Conservation (phyloP, 2,888 invertebrate species). For the Salpingus planirostris region DNA sequence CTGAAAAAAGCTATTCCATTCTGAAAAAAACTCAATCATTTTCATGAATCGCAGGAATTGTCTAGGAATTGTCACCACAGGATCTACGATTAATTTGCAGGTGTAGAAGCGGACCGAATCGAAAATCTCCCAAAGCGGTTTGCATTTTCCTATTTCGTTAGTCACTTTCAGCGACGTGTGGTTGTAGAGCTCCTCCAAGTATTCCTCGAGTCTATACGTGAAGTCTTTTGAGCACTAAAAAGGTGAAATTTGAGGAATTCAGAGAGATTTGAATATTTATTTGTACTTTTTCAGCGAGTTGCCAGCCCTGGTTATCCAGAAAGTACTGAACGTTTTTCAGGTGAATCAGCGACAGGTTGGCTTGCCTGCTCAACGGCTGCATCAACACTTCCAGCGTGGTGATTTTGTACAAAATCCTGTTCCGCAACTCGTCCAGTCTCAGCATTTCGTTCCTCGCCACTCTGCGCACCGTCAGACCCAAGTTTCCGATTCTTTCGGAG, state of each 20-base stretch:
- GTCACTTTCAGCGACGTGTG: conserved; percentile 56
- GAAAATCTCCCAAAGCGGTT: conserved; percentile 62
- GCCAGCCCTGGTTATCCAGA: conserved; percentile 61
- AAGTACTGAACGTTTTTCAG: conserved; percentile 70
- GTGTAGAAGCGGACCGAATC: conserved; percentile 53
- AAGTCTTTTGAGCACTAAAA: conserved; percentile 23
- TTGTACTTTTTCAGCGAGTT: conserved; percentile 58
- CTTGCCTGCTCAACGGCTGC: conserved; percentile 60
- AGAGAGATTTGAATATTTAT: background rate
- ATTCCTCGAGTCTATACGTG: conserved; percentile 24
- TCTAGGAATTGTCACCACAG: conserved; percentile 46
- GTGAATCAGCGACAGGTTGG: conserved; percentile 64
- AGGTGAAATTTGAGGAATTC: conserved; percentile 1
- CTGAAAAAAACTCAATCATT: conserved; percentile 25
- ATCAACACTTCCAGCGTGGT: conserved; percentile 67
- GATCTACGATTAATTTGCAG: conserved; percentile 56
- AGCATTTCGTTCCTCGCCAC: conserved; percentile 56
- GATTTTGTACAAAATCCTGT: conserved; percentile 65
- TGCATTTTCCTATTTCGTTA: conserved; percentile 59
- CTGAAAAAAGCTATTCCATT: conserved; percentile 32
- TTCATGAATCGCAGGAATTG: conserved; percentile 2
- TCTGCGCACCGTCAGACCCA: conserved; percentile 55
- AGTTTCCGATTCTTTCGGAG: conserved; percentile 62
- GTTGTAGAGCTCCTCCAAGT: conserved; percentile 48
- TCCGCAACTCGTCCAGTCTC: conserved; percentile 59